These are phyloP conservation scores for Hydriomena furcata DNA, from an alignment of 2,888 invertebrate genomes.

Conservation along the genomic window DNA sequence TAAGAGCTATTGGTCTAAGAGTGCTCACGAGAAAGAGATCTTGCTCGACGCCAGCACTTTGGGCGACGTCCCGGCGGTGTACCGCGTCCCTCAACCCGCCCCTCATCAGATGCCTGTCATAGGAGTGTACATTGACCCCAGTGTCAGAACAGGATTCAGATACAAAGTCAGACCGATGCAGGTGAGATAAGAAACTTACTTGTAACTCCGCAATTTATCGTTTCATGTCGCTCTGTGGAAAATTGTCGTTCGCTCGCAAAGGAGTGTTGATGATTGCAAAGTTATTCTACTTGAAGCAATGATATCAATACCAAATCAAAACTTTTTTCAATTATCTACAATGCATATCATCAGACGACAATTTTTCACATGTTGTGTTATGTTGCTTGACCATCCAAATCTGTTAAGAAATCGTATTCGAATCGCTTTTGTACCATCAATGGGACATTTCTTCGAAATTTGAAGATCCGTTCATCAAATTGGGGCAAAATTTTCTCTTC, in stretches of 20 bases:
- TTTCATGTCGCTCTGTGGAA: constrained; percentile 56
- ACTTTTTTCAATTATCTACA: constrained; percentile 2
- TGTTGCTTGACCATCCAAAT: constrained; percentile 72
- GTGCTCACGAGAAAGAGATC: constrained; percentile 60
- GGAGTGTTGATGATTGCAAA: constrained; percentile 76
- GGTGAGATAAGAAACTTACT: constrained; percentile 70
- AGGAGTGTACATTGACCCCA: constrained; percentile 88
- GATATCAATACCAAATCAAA: neutral
- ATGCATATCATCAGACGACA: constrained; percentile 36
- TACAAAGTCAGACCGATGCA: constrained; percentile 88
- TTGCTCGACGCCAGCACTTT: constrained; percentile 83
- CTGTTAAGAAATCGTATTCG: constrained; percentile 49
- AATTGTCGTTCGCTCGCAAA: constrained; percentile 50
- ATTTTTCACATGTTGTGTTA: constrained; percentile 60
- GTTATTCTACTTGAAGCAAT: constrained; percentile 55
- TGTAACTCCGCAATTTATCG: constrained; percentile 43
- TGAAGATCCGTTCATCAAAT: constrained; percentile 70
- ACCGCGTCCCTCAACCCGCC: constrained; percentile 84
- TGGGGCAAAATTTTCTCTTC: constrained; percentile 63
- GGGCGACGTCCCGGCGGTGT: constrained; percentile 87
- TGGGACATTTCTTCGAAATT: constrained; percentile 54
- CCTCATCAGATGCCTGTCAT: constrained; percentile 87
- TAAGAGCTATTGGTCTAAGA: constrained; percentile 62
- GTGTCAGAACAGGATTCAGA: constrained; percentile 89
- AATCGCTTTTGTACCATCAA: constrained; percentile 68